A percentile compares a stretch with the other conserved stretches of the same genome.
Evolutionary conservation across 2,113 vertebrate species (phyloP).

Genomic region (Mus spicilegus): DNA sequence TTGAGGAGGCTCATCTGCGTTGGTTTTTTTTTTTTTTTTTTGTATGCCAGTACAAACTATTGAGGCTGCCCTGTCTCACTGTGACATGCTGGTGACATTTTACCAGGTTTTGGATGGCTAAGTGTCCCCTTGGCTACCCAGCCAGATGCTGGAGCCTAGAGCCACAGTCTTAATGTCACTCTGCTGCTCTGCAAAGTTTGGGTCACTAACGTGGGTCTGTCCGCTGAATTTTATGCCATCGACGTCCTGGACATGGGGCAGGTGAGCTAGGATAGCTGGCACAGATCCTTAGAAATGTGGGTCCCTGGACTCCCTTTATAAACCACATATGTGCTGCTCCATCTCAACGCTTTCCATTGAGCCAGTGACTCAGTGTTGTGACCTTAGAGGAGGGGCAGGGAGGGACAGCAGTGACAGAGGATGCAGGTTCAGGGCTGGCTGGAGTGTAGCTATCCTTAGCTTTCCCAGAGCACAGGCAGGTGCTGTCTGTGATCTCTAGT

Average conservation of each 20-base stretch:
- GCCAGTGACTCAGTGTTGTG: background rate
- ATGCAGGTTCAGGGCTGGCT: background rate
- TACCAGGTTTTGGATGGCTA: background rate
- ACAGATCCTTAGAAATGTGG: accelerated
- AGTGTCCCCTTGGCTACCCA: background rate
- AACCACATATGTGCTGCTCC: accelerated
- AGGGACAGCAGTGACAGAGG: background rate
- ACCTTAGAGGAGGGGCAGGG: background rate
- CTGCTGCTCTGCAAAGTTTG: background rate
- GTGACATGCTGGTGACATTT: background rate
- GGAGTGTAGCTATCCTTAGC: accelerated
- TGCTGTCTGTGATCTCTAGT: background rate
- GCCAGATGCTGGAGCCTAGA: background rate
- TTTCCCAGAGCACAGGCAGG: background rate
- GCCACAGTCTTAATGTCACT: accelerated
- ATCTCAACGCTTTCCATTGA: background rate
- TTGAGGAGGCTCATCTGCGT: no score
- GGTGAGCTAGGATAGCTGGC: background rate
- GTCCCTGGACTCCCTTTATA: accelerated
- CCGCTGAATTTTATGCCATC: background rate
- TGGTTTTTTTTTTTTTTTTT: background rate
- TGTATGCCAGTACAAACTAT: background rate
- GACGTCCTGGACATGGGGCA: background rate
- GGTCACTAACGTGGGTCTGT: background rate
- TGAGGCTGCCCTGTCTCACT: background rate